Conservation (phyloP, 2,888 invertebrate genomes). For the Tortricodes alternella region DNA sequence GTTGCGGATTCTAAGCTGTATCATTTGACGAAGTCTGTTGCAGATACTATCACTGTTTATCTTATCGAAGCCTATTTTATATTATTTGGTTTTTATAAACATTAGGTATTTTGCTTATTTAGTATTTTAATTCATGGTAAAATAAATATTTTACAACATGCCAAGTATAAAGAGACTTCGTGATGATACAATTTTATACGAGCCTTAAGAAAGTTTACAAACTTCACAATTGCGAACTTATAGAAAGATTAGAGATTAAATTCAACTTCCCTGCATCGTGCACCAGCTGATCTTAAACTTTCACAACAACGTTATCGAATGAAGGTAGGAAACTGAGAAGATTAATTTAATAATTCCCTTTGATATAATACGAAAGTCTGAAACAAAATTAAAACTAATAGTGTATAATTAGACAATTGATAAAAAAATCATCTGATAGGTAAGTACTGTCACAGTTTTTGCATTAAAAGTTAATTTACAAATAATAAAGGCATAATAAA, state of each 20-base stretch:
- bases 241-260: constrained; percentile 58
- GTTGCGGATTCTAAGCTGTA: no score
- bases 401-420: not conserved
- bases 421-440: no score
- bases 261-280: constrained; percentile 41
- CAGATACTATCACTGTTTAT: no score
- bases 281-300: constrained; percentile 28
- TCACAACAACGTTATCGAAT: constrained; percentile 22
- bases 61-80: no score
- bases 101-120: no score
- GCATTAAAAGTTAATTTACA: no score
- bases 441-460: no score
- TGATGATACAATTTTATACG: constrained; percentile 19
- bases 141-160: constrained; percentile 10
- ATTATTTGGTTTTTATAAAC: no score
- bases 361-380: no score
- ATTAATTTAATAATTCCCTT: constrained; percentile 20
- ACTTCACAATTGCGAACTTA: constrained; percentile 47
- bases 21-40: no score
- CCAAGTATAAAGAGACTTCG: constrained; percentile 7
- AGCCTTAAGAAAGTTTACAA: constrained; percentile 21
- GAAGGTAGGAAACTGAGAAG: constrained; percentile 18
- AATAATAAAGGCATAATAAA: no score
- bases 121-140: not conserved
- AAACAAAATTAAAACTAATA: no score